Evolutionary conservation across 2,888 invertebrate species (phyloP).

Genomic region (Eutolmus rufibarbis): DNA sequence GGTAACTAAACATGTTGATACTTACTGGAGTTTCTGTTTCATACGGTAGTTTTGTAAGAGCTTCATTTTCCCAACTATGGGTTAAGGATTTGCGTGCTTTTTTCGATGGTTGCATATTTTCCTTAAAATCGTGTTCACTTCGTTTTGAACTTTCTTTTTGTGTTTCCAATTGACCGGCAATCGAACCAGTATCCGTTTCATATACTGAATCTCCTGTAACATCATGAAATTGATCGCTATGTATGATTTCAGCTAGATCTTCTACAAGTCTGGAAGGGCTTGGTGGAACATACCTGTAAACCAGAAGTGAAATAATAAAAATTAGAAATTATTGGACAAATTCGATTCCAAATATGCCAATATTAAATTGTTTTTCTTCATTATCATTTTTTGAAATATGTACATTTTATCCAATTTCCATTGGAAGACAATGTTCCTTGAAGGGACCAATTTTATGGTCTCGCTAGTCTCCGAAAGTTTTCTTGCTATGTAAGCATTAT

Average conservation of each 20-base stretch:
- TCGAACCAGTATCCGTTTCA: slow-evolving; percentile 49
- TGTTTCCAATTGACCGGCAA: slow-evolving; percentile 32
- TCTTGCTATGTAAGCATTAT: too few relatives aligned
- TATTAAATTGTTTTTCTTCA: too few relatives aligned
- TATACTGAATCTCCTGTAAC: slow-evolving; percentile 60
- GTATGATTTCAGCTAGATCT: slow-evolving; percentile 88
- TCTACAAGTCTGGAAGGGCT: slow-evolving; percentile 81
- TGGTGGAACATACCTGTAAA: slow-evolving; percentile 66
- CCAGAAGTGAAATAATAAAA: neutral
- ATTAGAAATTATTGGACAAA: slow-evolving; percentile 32
- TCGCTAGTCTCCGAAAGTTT: too few relatives aligned
- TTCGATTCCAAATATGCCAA: neutral
- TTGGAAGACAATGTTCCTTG: too few relatives aligned
- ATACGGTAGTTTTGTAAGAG: slow-evolving; percentile 73
- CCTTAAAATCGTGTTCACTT: slow-evolving; percentile 66
- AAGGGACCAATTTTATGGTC: too few relatives aligned
- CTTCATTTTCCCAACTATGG: slow-evolving; percentile 71
- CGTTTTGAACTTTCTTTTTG: neutral
- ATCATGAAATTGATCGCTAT: slow-evolving; percentile 75
- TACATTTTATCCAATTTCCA: too few relatives aligned
- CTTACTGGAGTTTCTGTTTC: slow-evolving; percentile 80
- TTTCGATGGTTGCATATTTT: slow-evolving; percentile 75
- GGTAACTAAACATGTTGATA: slow-evolving; percentile 45
- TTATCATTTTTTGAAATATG: too few relatives aligned
- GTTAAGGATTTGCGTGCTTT: slow-evolving; percentile 83